Evolutionary conservation across 2,797 vertebrate species (phyloP).

Genomic region (Sebastes jordani): DNA sequence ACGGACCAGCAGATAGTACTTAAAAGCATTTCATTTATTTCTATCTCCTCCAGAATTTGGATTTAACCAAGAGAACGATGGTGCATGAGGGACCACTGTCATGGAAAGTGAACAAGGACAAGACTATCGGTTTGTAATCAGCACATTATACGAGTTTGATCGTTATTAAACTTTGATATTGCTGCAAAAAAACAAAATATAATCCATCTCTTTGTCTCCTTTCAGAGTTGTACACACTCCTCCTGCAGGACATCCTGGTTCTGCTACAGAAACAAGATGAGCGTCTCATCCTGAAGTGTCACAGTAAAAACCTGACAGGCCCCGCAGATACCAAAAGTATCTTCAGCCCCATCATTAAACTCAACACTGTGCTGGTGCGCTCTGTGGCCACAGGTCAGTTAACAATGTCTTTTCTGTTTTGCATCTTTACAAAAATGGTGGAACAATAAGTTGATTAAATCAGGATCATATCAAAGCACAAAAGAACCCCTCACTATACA

Average conservation of each 20-base stretch:
- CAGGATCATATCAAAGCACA: not conserved
- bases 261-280: conserved; percentile 97
- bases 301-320: conserved; percentile 94
- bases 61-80: conserved; percentile 96
- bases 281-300: conserved; percentile 92
- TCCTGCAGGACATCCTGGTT: conserved; percentile 96
- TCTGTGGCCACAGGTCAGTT: conserved; percentile 94
- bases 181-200: not conserved
- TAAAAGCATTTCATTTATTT: not conserved
- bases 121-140: conserved; percentile 89
- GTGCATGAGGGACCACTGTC: conserved; percentile 95
- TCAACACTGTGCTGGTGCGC: conserved; percentile 94
- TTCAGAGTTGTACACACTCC: conserved; percentile 90
- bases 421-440: not conserved
- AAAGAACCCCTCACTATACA: not conserved
- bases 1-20: not conserved
- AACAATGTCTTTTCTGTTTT: not conserved
- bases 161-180: not conserved
- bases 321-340: conserved; percentile 92
- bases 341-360: conserved; percentile 96
- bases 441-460: not conserved
- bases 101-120: conserved; percentile 99
- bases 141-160: not conserved
- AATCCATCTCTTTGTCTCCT: not conserved
- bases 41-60: conserved; percentile 87